Evolutionary conservation across 2,113 vertebrate genomes (phyloP).

Genomic region (Vulpes vulpes): DNA sequence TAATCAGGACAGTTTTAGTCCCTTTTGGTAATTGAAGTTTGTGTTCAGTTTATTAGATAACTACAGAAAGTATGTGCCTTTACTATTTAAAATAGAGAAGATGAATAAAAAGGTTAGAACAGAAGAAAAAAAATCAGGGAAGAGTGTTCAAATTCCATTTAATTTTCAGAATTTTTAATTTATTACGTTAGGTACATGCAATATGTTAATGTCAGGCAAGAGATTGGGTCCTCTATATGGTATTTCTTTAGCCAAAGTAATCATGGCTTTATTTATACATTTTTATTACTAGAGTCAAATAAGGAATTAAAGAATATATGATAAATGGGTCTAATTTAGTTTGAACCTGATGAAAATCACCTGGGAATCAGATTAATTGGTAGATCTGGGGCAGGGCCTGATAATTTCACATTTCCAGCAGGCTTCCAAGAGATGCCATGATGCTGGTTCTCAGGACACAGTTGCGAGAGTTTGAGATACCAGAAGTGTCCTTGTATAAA

Average conservation of each 20-base stretch:
- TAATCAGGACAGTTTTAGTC: not conserved
- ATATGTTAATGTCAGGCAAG: constrained; percentile 48
- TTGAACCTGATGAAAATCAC: constrained; percentile 21
- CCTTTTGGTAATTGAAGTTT: constrained; percentile 56
- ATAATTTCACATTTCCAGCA: not conserved
- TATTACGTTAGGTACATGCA: constrained; percentile 9
- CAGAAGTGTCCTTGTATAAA: not conserved
- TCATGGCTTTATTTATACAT: constrained; percentile 31
- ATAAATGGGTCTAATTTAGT: constrained; percentile 11
- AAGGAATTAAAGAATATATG: constrained; percentile 23
- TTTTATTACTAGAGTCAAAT: not conserved
- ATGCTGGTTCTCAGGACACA: not conserved
- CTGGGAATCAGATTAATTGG: not conserved
- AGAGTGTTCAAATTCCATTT: constrained; percentile 8
- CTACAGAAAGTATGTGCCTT: not conserved
- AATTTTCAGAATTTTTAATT: constrained; percentile 45
- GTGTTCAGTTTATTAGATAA: constrained; percentile 43
- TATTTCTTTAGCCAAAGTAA: constrained; percentile 25
- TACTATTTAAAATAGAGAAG: constrained; percentile 49
- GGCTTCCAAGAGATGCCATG: not conserved
- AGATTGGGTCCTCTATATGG: not conserved
- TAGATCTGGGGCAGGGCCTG: not conserved
- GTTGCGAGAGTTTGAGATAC: not conserved
- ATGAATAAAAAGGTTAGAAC: not conserved
- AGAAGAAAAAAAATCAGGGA: not conserved